Percentiles rank a stretch among this genome's conserved stretches.
phyloP scores from a whole-genome alignment of 2,797 vertebrate genomes.

The Taeniopygia guttata region DNA sequence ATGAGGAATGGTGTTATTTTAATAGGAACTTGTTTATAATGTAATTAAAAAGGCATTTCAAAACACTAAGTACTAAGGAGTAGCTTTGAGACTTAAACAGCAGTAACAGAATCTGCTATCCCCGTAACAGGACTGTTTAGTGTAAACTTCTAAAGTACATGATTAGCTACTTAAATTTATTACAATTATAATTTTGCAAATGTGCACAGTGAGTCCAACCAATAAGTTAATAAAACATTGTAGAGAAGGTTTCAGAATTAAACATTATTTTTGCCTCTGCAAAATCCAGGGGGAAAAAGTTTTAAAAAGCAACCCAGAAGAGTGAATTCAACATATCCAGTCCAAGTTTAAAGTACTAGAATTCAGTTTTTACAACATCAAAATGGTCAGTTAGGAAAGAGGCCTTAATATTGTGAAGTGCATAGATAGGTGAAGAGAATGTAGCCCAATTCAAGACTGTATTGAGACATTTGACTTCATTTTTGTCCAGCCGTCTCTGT shows the following conservation, averaged over 20 bases:
- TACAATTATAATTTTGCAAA: neutral
- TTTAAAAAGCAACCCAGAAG: neutral
- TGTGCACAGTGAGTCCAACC: neutral
- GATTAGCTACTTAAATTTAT: neutral
- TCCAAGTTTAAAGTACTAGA: neutral
- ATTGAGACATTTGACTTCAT: neutral
- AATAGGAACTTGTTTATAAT: neutral
- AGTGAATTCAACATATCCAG: neutral
- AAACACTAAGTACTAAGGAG: neutral
- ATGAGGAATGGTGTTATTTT: neutral
- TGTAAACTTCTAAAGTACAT: neutral
- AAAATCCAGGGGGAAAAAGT: neutral
- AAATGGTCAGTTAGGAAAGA: neutral
- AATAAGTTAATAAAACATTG: neutral
- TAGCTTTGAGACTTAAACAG: neutral
- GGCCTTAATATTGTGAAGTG: neutral
- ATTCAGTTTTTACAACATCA: neutral
- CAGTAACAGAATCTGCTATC: neutral
- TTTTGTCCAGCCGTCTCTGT: neutral
- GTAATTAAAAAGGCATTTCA: neutral
- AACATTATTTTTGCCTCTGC: neutral
- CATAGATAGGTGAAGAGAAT: neutral
- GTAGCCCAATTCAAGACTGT: neutral
- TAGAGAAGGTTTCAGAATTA: neutral
- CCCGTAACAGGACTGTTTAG: neutral